Conservation (phyloP, 1,140 invertebrate genomes). For the Cydia fagiglandana region DNA sequence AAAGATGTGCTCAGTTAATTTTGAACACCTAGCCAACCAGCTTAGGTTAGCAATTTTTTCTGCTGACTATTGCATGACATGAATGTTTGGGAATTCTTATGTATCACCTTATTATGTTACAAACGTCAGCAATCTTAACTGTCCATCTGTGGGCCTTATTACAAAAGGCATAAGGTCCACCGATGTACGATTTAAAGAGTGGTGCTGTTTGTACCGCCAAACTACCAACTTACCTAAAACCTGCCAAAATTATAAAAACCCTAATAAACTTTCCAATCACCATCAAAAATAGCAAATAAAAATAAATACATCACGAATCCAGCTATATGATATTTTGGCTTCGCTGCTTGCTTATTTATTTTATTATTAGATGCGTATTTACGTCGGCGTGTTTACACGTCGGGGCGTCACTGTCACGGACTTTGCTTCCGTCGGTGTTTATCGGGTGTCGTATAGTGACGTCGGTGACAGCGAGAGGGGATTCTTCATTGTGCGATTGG, state of each 20-base stretch:
- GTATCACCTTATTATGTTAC: too few species aligned
- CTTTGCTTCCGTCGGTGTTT: background rate
- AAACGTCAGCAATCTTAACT: too few species aligned
- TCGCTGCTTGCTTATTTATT: background rate
- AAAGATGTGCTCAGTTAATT: too few species aligned
- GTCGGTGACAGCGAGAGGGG: background rate
- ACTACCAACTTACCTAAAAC: background rate
- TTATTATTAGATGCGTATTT: background rate
- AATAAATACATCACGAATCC: slow-evolving; percentile 3
- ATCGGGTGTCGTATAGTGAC: background rate
- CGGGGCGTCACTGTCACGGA: slow-evolving; percentile 3
- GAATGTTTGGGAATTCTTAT: too few species aligned
- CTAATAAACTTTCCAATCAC: background rate
- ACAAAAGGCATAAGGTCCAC: too few species aligned
- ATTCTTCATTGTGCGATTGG: too few species aligned
- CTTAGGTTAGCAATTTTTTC: too few species aligned
- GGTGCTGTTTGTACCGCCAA: background rate
- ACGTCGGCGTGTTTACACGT: slow-evolving; percentile 14
- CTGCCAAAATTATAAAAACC: background rate
- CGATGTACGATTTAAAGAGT: too few species aligned
- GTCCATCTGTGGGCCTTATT: too few species aligned
- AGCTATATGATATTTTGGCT: slow-evolving; percentile 22
- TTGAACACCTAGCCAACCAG: too few species aligned
- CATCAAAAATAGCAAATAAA: slow-evolving; percentile 14
- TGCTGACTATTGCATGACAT: too few species aligned